Evolutionary conservation across 1,140 invertebrate species (phyloP).

Genomic region (Nixonia krombeini): DNA sequence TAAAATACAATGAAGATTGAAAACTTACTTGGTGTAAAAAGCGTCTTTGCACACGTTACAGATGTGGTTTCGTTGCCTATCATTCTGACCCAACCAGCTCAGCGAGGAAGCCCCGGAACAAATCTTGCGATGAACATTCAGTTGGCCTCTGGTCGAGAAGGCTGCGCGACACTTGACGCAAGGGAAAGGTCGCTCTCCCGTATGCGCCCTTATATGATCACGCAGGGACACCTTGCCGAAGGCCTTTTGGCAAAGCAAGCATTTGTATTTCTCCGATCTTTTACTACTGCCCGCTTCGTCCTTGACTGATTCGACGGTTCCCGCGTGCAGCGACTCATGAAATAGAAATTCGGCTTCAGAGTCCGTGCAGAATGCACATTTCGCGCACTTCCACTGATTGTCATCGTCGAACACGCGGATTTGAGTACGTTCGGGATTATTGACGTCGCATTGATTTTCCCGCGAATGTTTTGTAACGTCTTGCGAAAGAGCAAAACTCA

Average conservation of each 20-base stretch:
- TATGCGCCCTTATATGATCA: constrained; percentile 81
- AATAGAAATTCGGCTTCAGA: constrained; percentile 76
- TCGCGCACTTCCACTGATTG: constrained; percentile 61
- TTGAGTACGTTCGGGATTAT: background rate
- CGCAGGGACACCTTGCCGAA: constrained; percentile 79
- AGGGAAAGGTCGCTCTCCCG: constrained; percentile 82
- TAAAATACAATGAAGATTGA: background rate
- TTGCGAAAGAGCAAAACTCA: constrained; percentile 79
- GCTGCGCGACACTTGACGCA: constrained; percentile 75
- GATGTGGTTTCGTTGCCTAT: constrained; percentile 53
- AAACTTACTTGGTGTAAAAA: constrained; percentile 76
- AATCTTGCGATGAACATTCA: constrained; percentile 59
- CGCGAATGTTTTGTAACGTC: constrained; percentile 79
- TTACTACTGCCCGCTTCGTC: constrained; percentile 56
- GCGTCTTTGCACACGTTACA: constrained; percentile 76
- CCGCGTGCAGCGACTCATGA: constrained; percentile 76
- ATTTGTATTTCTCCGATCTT: constrained; percentile 73
- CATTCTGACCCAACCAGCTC: background rate
- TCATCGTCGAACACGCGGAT: background rate
- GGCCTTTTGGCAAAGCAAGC: constrained; percentile 78
- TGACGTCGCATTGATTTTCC: constrained; percentile 41
- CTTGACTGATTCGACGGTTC: constrained; percentile 61
- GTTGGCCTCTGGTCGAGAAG: constrained; percentile 78
- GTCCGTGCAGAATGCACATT: constrained; percentile 68
- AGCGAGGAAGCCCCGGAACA: too few relatives aligned